Conservation (phyloP, 37 sponge, comb jelly and placozoan species). For the Ianthella basta region DNA sequence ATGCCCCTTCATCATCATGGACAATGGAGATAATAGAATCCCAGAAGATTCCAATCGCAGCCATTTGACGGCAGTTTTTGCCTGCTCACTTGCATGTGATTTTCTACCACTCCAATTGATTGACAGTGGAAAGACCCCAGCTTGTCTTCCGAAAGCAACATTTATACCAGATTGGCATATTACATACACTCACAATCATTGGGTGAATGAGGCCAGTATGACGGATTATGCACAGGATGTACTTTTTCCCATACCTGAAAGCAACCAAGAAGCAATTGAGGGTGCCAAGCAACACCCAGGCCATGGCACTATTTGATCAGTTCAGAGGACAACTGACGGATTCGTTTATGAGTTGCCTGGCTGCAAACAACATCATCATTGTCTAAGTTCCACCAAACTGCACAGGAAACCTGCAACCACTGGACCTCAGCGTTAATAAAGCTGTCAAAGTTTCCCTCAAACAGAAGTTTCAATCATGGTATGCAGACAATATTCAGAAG, state of each 20-base stretch:
- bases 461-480: too few relatives aligned
- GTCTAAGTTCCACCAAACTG: too few relatives aligned
- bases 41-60: not conserved
- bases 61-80: slow-evolving; percentile 13
- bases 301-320: slow-evolving; percentile 55
- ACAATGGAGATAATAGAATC: not conserved
- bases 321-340: slow-evolving; percentile 55
- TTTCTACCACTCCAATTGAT: slow-evolving; percentile 14
- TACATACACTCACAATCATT: slow-evolving; percentile 12
- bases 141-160: not conserved
- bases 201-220: not conserved
- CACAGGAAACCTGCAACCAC: too few relatives aligned
- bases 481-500: too few relatives aligned
- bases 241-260: not conserved
- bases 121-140: not conserved
- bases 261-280: slow-evolving; percentile 43
- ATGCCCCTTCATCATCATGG: slow-evolving; percentile 1
- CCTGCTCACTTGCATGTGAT: slow-evolving; percentile 5
- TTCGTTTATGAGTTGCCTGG: not conserved
- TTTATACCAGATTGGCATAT: not conserved
- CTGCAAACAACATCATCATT: too few relatives aligned
- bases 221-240: not conserved
- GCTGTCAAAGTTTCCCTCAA: too few relatives aligned
- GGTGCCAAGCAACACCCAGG: slow-evolving; percentile 35
- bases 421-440: too few relatives aligned